These are phyloP conservation scores for Ispidina lecontei DNA, from an alignment of 2,797 vertebrate genomes.

Conservation along the genomic window DNA sequence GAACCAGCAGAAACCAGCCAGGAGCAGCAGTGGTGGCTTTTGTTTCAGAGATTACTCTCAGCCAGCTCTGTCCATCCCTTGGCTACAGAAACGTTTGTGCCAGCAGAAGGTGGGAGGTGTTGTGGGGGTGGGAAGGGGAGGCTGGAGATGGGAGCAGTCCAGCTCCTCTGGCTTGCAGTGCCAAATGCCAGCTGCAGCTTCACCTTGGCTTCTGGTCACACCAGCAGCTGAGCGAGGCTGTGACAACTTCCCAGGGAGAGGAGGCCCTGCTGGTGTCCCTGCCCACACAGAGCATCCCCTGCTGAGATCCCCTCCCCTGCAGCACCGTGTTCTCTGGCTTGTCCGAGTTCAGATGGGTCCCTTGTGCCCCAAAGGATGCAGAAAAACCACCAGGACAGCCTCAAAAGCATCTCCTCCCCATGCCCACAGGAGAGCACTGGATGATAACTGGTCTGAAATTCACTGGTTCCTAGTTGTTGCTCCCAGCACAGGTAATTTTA, in stretches of 20 bases:
- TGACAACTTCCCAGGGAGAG: neutral
- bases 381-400: neutral
- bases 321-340: rapidly evolving
- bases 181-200: neutral
- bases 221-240: neutral
- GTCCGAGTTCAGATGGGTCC: neutral
- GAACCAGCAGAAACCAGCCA: neutral
- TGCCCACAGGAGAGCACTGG: neutral
- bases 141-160: neutral
- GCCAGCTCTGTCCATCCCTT: neutral
- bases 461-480: neutral
- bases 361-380: neutral
- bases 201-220: neutral
- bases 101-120: neutral
- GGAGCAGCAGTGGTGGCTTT: neutral
- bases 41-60: neutral
- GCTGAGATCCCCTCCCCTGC: neutral
- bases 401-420: neutral
- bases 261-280: neutral
- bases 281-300: neutral
- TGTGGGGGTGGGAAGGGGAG: neutral
- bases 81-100: neutral
- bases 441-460: too few relatives aligned
- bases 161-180: neutral
- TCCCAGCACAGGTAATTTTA: neutral